phyloP scores from a whole-genome alignment of 2,113 vertebrate species.

The Clinocottus analis region DNA sequence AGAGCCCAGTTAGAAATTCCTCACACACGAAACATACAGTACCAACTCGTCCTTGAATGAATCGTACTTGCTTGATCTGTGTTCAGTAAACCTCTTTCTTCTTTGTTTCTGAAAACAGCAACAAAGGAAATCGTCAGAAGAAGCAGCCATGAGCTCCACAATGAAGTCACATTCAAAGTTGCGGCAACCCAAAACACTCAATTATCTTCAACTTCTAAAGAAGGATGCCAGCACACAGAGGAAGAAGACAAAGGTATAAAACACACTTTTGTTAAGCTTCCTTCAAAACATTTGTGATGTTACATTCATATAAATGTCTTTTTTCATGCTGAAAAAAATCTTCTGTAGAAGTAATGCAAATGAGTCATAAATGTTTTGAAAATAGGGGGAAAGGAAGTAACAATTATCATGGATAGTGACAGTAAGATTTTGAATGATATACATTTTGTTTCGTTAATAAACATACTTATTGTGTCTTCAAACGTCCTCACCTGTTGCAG shows the following conservation, averaged over 20 bases:
- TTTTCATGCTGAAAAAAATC: neutral
- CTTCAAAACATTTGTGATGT: neutral
- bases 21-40: neutral
- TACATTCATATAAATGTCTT: slow-evolving; percentile 1
- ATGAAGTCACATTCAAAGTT: slow-evolving; percentile 6
- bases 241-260: slow-evolving; percentile 51
- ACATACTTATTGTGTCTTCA: neutral
- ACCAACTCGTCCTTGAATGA: neutral
- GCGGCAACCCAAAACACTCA: neutral
- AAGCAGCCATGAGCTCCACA: slow-evolving; percentile 13
- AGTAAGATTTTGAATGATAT: neutral
- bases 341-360: slow-evolving; percentile 5
- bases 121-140: slow-evolving; percentile 51
- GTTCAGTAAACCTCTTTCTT: slow-evolving; percentile 5
- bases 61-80: neutral
- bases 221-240: neutral
- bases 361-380: neutral
- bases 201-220: slow-evolving; percentile 7
- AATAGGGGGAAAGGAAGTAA: neutral
- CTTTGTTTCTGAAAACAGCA: slow-evolving; percentile 39
- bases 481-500: neutral
- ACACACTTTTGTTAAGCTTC: neutral
- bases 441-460: neutral
- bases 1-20: neutral
- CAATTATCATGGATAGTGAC: neutral